A percentile compares a stretch with the other conserved stretches of the same genome.
Conservation (phyloP, 2,888 invertebrate species). For the Macrosoma leucophasiata region DNA sequence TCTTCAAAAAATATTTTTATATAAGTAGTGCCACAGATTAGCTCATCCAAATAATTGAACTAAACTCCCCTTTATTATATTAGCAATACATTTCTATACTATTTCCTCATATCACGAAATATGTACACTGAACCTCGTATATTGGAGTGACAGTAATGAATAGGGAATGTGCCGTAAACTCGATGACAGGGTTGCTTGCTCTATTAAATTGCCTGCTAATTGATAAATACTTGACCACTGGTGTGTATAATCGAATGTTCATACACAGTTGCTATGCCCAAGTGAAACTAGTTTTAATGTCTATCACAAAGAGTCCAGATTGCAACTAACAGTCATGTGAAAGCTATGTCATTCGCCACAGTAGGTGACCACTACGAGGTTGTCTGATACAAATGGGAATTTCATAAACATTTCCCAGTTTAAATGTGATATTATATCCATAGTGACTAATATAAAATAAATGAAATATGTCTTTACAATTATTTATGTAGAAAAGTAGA, state of each 20-base stretch:
- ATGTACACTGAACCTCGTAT: constrained; percentile 12
- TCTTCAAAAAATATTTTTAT: too few species aligned
- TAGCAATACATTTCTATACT: too few species aligned
- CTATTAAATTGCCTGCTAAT: constrained; percentile 66
- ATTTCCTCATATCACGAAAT: too few species aligned
- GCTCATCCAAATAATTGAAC: too few species aligned
- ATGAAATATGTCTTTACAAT: too few species aligned
- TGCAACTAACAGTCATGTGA: too few species aligned
- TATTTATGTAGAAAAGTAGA: too few species aligned
- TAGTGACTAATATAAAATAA: too few species aligned
- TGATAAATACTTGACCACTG: constrained; percentile 70
- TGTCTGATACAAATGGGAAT: constrained; percentile 15
- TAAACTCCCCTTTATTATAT: too few species aligned
- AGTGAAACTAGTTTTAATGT: constrained; percentile 10
- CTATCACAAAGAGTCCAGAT: constrained; percentile 19
- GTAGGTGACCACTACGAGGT: constrained; percentile 31
- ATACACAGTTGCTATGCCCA: constrained; percentile 35
- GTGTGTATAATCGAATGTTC: constrained; percentile 70
- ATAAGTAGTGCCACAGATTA: too few species aligned
- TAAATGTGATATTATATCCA: not conserved
- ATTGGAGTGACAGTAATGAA: constrained; percentile 38
- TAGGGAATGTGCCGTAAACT: constrained; percentile 45
- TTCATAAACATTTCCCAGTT: constrained; percentile 31
- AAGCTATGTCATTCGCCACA: too few species aligned
- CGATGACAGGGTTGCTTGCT: constrained; percentile 48